Base-by-base conservation (phyloP, 1,140 invertebrate genomes). In the Papilio helenus region DNA sequence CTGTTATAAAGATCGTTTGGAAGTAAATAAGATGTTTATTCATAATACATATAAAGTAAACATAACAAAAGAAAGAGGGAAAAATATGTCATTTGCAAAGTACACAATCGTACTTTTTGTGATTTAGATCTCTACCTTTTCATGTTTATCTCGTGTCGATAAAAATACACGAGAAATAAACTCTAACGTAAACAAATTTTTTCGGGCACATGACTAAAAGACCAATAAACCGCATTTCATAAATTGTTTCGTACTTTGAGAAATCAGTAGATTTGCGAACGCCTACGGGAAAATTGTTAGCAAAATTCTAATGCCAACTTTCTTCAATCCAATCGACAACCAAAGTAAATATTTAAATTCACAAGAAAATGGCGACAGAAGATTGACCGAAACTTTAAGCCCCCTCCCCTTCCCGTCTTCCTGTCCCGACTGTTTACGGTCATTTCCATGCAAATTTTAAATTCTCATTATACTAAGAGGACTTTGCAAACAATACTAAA, bases 401-500 rank as follows among this genome's bases (percentile, higher is more conserved):
- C 8, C 26, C 61, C 9, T 61, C 58, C 58, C 58, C 58, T 61
- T 29, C 26, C 61, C 26, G 23, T 68, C 61, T 68, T 74, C 23
- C 42, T 74, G 72, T 74, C 72, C 23, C 72, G 72, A 44, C 72
- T 46, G 14, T 51, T 74, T 74, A 51, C 20, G 72, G 46, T 74
- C 42, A 74, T 74, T 74, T 74, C 23, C 34, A 74, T 74, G 72
- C 72, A 74, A 74, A 74, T 74, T 74, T 74, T 74, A 49, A 51
- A 74, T 51, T 74, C 72, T 74, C 72, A 74, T 74, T 74, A 74
- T 74, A 26, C 72, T 26, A 74, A 51, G 72, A 51, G 46, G 46
- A 74, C 42, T 74, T 74, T 51, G 72, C 72, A 74, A 74, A 74
- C 72, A 74, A 74, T 74, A 51, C 46, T 74, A 46, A 74, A 74